Percentiles rank a stretch among this genome's conserved stretches.
Conservation (phyloP, 2,113 vertebrate species). For the Caretta caretta region DNA sequence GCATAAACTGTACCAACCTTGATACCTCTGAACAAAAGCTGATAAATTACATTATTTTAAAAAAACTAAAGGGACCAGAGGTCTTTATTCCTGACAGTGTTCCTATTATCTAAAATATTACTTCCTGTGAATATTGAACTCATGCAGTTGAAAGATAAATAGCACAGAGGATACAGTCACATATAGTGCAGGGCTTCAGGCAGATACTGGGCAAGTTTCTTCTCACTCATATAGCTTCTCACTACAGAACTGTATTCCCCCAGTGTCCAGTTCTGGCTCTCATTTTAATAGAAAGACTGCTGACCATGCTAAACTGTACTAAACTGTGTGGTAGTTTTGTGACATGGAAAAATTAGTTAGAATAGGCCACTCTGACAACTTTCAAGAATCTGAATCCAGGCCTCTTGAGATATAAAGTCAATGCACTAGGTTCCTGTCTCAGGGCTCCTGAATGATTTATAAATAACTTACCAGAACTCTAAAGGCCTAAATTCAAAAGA, state of each 20-base stretch:
- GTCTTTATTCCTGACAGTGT: background rate
- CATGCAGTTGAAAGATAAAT: conserved; percentile 20
- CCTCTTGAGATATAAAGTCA: accelerated
- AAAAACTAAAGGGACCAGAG: background rate
- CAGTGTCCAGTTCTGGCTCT: background rate
- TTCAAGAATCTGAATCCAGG: background rate
- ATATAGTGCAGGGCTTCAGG: background rate
- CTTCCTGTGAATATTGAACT: background rate
- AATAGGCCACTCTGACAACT: background rate
- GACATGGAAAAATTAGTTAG: background rate
- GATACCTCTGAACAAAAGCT: conserved; percentile 3
- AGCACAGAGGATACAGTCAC: background rate
- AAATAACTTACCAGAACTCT: background rate
- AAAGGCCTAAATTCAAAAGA: background rate
- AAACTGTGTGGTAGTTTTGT: background rate
- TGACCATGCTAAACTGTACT: background rate
- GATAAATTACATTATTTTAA: background rate
- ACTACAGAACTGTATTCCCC: background rate
- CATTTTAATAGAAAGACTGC: background rate
- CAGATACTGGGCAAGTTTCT: background rate
- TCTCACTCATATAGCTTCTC: background rate
- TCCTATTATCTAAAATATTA: background rate
- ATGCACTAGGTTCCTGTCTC: background rate
- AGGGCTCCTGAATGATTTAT: background rate
- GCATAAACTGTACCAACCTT: background rate